These are phyloP conservation scores for Hedychridium roseum DNA, from an alignment of 2,888 invertebrate species.

Conservation along the genomic window DNA sequence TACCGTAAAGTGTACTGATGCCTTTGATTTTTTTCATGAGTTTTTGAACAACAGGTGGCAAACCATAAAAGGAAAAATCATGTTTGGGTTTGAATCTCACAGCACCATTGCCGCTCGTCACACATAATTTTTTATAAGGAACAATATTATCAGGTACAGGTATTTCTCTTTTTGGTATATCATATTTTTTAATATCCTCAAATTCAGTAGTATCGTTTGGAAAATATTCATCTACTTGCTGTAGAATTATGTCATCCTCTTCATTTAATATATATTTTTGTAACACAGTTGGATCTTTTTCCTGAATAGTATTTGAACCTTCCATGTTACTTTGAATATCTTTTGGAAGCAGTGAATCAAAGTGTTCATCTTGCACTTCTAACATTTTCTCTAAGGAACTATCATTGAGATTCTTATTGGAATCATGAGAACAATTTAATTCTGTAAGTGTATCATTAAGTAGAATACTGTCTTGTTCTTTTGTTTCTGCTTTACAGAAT, in stretches of 20 bases:
- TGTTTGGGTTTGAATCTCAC: neutral
- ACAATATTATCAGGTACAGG: neutral
- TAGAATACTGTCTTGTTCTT: constrained; percentile 23
- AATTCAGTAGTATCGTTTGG: neutral
- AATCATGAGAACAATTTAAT: constrained; percentile 2
- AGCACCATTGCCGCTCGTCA: neutral
- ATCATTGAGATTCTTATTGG: neutral
- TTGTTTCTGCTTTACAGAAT: constrained; percentile 1
- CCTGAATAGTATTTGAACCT: too few relatives aligned
- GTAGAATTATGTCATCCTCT: neutral
- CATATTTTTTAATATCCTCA: neutral
- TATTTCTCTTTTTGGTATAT: constrained; percentile 11
- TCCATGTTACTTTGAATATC: too few relatives aligned
- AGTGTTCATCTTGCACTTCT: neutral
- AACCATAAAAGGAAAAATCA: constrained; percentile 74
- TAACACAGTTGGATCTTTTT: neutral
- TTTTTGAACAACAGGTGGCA: constrained; percentile 75
- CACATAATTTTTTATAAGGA: constrained; percentile 15
- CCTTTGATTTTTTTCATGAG: constrained; percentile 80
- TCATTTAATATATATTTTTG: neutral
- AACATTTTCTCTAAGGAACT: neutral
- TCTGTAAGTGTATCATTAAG: constrained; percentile 25
- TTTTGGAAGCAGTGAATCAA: neutral
- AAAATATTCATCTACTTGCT: neutral
- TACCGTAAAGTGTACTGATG: constrained; percentile 84